phyloP scores from a whole-genome alignment of 2,888 invertebrate genomes.

The Megamerina dolium region DNA sequence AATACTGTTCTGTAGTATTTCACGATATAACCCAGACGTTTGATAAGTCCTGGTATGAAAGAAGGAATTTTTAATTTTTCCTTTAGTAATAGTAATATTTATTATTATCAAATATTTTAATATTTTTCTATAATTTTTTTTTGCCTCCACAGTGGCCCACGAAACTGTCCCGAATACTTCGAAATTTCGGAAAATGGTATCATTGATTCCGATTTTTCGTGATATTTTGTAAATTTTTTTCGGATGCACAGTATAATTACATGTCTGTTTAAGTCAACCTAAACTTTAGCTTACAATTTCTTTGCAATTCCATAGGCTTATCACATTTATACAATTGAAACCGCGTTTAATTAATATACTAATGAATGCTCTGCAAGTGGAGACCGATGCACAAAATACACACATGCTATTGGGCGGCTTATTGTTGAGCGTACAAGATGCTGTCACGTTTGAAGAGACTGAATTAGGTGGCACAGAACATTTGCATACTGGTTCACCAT shows the following conservation, averaged over 20 bases:
- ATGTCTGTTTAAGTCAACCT: constrained; percentile 30
- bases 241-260: constrained; percentile 7
- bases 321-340: constrained; percentile 65
- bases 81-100: no score
- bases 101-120: no score
- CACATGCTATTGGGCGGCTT: constrained; percentile 81
- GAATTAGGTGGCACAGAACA: constrained; percentile 57
- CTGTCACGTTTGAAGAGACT: constrained; percentile 67
- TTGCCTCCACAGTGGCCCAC: no score
- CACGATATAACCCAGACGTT: no score
- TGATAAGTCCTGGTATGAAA: no score
- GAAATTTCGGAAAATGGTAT: no score
- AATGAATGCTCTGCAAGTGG: constrained; percentile 76
- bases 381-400: constrained; percentile 78
- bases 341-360: constrained; percentile 72
- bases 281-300: constrained; percentile 21
- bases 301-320: constrained; percentile 38
- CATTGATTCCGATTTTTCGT: no score
- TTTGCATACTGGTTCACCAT: constrained; percentile 50
- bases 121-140: no score
- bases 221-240: constrained; percentile 28
- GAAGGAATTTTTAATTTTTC: no score
- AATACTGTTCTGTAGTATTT: no score
- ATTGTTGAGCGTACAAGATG: constrained; percentile 71
- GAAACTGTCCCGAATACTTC: no score